phyloP scores from a whole-genome alignment of 2,113 vertebrate species.

The Syngnathus floridae region DNA sequence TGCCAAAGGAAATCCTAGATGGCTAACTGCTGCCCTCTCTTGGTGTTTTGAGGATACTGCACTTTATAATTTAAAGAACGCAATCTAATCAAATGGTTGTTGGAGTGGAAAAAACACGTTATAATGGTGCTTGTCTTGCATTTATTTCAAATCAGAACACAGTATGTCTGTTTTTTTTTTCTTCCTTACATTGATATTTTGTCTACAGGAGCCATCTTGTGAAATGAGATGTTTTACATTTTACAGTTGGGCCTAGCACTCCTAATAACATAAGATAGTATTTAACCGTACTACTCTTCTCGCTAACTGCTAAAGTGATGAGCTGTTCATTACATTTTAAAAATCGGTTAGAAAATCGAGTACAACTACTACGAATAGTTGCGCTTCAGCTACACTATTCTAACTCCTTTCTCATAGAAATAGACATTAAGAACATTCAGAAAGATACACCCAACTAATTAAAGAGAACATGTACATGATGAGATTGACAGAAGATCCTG shows the following conservation, averaged over 20 bases:
- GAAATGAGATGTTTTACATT: no score
- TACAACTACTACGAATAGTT: no score
- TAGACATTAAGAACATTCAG: background rate
- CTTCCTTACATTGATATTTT: background rate
- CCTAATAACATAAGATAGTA: no score
- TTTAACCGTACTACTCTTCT: no score
- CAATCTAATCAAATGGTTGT: no score
- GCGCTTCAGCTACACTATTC: no score
- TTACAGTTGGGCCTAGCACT: no score
- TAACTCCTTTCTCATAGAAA: no score
- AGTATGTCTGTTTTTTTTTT: background rate
- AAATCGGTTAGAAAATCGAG: no score
- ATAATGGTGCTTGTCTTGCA: background rate
- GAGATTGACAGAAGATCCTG: background rate
- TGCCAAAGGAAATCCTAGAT: background rate
- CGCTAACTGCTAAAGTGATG: no score
- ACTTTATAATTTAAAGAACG: no score
- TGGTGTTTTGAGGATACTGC: conserved; percentile 11
- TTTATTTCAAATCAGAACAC: background rate
- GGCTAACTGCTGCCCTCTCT: conserved; percentile 54
- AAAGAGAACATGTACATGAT: background rate
- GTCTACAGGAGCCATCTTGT: background rate
- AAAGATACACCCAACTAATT: background rate
- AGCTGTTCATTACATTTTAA: no score
- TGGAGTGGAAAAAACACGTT: background rate